Evolutionary conservation across 2,113 vertebrate species (phyloP).

Genomic region (Myiozetetes cayanensis): DNA sequence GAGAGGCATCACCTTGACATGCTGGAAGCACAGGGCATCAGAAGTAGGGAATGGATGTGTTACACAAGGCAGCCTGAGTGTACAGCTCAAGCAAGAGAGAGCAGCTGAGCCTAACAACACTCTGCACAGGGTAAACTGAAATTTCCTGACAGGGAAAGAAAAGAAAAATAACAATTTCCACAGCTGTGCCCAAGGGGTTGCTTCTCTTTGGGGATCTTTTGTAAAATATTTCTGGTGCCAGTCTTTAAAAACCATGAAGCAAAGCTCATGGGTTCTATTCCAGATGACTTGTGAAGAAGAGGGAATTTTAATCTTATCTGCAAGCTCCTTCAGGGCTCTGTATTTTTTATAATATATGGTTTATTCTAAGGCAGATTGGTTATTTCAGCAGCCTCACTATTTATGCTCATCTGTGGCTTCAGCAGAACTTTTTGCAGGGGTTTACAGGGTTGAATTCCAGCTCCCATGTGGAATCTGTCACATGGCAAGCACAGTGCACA

Average conservation of each 20-base stretch:
- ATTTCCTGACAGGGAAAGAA: neutral
- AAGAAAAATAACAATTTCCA: neutral
- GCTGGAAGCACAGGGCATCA: neutral
- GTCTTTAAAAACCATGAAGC: constrained; percentile 17
- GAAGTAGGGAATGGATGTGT: neutral
- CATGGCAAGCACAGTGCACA: neutral
- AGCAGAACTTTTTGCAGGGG: neutral
- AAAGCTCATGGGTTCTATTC: constrained; percentile 24
- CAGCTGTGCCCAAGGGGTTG: neutral
- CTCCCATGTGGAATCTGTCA: neutral
- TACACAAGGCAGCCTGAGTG: neutral
- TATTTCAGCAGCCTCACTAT: neutral
- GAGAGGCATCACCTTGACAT: neutral
- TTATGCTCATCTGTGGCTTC: neutral
- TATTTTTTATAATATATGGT: neutral
- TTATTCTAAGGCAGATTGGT: neutral
- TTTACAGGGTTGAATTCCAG: neutral
- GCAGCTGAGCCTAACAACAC: neutral
- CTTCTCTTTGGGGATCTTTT: neutral
- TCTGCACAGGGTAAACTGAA: neutral
- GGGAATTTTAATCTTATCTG: neutral
- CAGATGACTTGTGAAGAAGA: neutral
- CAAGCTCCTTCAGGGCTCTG: neutral
- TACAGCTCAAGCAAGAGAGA: neutral
- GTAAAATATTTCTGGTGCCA: neutral